Evolutionary conservation across 2,888 invertebrate genomes (phyloP), one percentile per base, ranked within the genome.

Genomic region (Lasioglossum leucozonium): DNA sequence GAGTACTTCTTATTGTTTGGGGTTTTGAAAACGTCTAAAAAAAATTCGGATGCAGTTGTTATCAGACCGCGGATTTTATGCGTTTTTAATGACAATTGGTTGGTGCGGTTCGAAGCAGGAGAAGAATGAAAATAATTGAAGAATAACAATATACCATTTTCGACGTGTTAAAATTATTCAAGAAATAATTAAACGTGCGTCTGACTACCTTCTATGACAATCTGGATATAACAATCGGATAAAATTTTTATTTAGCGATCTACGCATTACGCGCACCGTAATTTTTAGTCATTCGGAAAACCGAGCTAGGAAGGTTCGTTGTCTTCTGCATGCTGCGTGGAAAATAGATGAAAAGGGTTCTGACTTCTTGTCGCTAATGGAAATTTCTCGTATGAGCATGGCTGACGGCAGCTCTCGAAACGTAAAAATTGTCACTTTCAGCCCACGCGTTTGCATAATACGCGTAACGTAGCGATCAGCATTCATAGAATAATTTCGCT

Each of bases 401-500:
- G 78, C 85, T 79, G 79, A 88, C 87, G 83, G 75, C 72, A 78
- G 84, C 87, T 86, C 84, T 87, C 88, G 86, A 87, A 90, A 88
- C 87, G 91, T 87, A 92, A 91, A 93, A 92, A 92, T 92, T 93
- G 93, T 93, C 92, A 92, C 90, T 92, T 93, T 91, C 92, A 93
- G 92, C 85, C 81, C 85, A 22, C 88, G 89, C 85, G 85, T 88
- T 88, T 92, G 93, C 93, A 93, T 93, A 93, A 93, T 92, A 89
- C 90, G 88, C 89, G 91, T 89, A 88, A 91, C 89, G 89, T 83
- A 90, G 79, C 91, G 91, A 94, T 94, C 92, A 93, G 91, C 91
- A 94, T 94, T 94, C 93, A 93, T 93, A 94, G 93, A 93, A 93
- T 93, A 94, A 94, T 94, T 94, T 92, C 91, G 88, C 93, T 91